Base-by-base conservation (phyloP, 2,888 invertebrate species). In the Drosophila peninsularis region DNA sequence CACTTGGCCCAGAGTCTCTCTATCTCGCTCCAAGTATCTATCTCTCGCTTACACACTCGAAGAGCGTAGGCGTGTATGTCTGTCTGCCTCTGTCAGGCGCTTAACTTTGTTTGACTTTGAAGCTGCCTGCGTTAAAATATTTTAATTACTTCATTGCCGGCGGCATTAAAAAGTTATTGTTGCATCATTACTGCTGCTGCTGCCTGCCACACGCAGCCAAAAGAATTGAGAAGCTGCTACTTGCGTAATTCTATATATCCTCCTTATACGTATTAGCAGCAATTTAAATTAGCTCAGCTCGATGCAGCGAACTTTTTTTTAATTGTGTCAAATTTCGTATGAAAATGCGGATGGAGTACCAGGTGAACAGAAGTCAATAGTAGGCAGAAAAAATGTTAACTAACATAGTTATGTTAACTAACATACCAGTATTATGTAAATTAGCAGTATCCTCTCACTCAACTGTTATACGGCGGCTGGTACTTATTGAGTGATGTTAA, bases 121-220 rank as follows among this genome's bases (percentile, higher is more conserved):
- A 62, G 70, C 62, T 67, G 71, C 63, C 62, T 67, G 71, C 63
- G 68, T 76, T 80, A 80, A 79, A 80, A 78, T 78, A 80, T 79
- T 79, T 79, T 79, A 79, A 79, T 79, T 80, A 79, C 79, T 74
- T 79, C 68, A 78, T 69, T 74, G 81, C 79, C 63, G 53, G 34
- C 57, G 68, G 81, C 81, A 74, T 78, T 78, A 81, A 74, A 78
- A 79, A 79, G 65, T 79, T 78, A 79, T 74, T 79, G 79, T 80
- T 79, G 70, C 78, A 79, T 62, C 71, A 78, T 79, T 66, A 65
- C 7, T 10, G 44, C 24, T 44, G 44, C 14, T 27, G 45, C 14
- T 44, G 44, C 14, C 44, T 76, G 77, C 62, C 80, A 66, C n/a
- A 36, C 55, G 27, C 75, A 79, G 49, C 56, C 19, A 21, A 4